Evolutionary conservation across 2,797 vertebrate species (phyloP), one percentile per base, ranked within the genome.

Genomic region (Dromococcyx pavoninus): DNA sequence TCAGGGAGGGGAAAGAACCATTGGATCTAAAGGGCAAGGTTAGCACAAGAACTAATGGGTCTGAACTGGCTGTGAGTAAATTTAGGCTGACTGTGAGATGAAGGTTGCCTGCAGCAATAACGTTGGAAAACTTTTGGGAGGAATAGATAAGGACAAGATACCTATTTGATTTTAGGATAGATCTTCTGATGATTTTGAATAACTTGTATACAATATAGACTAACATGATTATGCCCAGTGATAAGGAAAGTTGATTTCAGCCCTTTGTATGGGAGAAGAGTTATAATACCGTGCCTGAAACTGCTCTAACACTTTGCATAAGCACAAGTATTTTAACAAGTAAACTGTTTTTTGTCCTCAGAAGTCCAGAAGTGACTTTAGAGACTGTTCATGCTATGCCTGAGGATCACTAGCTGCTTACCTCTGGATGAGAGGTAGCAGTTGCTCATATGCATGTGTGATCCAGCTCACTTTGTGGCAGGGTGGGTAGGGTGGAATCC

Each of bases 11-110:
- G 81, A 78, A 32, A 88, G 50, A 91, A 44, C 89, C 78, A 32
- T 65, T 51, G 23, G 50, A 92, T 88, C 91, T 95, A 95, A 97
- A 96, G 94, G 95, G 86, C 96, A 96, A 95, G 94, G 93, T 95
- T 94, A 93, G 61, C 57, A 61, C 86, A 89, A 89, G 95, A 95
- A 43, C 65, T 0, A 85, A 64, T 4, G 72, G 22, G 24, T 87
- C 66, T 80, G 65, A 82, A 67, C 50, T 70, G 64, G 18, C 74
- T 85, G 54, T 61, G 79, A 54, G 46, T 93, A 87, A 95, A 88
- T 94, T 83, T 85, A 93, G 81, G 35, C 74, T 91, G 77, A 71
- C 39, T 86, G 37, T 27, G 32, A 80, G 57, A 79, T 67, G 48
- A 53, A 92, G 86, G 58, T 23, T 92, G 73, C 46, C 46, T 88